Base-by-base conservation (phyloP, 2,888 invertebrate species). In the Calameuta idolon region DNA sequence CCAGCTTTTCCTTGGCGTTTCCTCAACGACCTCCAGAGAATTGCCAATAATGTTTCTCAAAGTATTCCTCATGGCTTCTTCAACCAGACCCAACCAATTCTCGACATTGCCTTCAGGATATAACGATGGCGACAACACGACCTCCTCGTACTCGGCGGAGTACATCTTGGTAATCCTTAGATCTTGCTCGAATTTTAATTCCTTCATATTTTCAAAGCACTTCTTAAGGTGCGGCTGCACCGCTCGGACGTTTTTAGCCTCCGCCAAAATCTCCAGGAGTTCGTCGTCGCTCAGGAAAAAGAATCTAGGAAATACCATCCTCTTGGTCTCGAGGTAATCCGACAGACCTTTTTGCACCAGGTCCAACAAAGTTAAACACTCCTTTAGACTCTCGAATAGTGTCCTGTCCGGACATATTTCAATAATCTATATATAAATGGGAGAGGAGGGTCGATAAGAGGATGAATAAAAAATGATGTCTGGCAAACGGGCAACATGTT, bases 211-310 rank as follows among this genome's bases (percentile, higher is more conserved):
- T 90, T 97, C 96, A 90, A 97, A 97, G 91, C 96, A 96, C 90
- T 97, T 97, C 83, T 95, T 93, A n/a, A 97, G 92, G 91, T 96
- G 96, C 0, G 96, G 96, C 89, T 97, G 96, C 2, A 97, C 96
- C 0, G 96, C 94, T 73, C 94, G 91, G 0, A 96, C 96, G 87
- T 97, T 96, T 79, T 95, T 94, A 0, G 96, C 95, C 92, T 97
- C 96, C 0, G 96, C 95, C 75, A 97, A 92, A 75, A 97, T 96
- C 91, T 97, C 96, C 83, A 97, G 92, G 55, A 97, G 92, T 87
- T 97, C 97, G 86, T 96, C 96, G 87, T 97, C 97, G 84, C 96
- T 96, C 81, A 97, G 94, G 92, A 97, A 97, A 93, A 95, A 96
- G 91, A 96, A 94, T 87, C 95, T 92, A 33, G 97, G 96, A 92